These are phyloP conservation scores for Myotis davidii DNA, from an alignment of 2,113 vertebrate species.

Conservation along the genomic window DNA sequence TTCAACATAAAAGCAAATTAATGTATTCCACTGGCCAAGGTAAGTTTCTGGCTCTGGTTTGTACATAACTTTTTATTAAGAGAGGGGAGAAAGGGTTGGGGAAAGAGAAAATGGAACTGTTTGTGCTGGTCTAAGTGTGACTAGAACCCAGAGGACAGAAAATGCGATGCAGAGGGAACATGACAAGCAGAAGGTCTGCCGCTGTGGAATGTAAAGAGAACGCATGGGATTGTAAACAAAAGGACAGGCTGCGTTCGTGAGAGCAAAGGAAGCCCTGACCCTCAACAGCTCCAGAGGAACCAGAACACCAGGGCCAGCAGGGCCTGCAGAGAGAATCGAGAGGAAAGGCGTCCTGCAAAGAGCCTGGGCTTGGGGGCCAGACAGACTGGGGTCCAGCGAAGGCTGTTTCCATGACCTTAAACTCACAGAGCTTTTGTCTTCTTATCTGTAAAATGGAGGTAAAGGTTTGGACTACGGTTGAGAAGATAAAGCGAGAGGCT, in stretches of 20 bases:
- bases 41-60: constrained; percentile 32
- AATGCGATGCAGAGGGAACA: neutral
- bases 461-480: neutral
- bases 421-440: neutral
- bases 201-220: neutral
- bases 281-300: neutral
- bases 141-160: neutral
- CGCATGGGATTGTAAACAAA: neutral
- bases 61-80: constrained; percentile 42
- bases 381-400: accelerated
- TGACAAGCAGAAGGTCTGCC: neutral
- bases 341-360: neutral
- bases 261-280: neutral
- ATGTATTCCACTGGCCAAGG: neutral
- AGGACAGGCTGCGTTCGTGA: neutral
- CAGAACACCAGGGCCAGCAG: neutral
- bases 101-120: neutral
- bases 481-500: neutral
- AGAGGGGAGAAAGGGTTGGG: neutral
- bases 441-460: neutral
- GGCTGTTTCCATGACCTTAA: neutral
- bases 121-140: neutral
- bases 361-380: neutral
- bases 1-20: constrained; percentile 52
- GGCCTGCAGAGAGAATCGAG: neutral